phyloP scores from a whole-genome alignment of 2,113 vertebrate genomes.

The Phoxinus phoxinus region DNA sequence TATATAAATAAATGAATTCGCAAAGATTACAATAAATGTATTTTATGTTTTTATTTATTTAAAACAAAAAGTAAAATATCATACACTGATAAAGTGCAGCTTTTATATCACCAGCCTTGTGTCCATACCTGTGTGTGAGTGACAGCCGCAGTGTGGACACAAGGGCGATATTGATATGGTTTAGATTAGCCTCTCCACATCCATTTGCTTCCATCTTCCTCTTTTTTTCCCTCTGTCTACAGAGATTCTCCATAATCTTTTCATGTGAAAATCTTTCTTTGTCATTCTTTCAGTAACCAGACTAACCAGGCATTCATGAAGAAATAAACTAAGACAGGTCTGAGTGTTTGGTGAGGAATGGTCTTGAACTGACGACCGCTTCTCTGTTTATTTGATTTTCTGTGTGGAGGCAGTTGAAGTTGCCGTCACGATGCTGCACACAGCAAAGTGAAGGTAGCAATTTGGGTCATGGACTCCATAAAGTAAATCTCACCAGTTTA shows the following conservation, averaged over 20 bases:
- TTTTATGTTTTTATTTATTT: neutral
- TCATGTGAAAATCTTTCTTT: neutral
- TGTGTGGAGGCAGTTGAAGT: neutral
- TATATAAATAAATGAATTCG: neutral
- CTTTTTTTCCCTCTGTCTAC: neutral
- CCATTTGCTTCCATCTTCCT: neutral
- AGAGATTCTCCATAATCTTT: neutral
- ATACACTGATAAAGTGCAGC: neutral
- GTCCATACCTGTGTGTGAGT: neutral
- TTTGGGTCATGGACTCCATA: neutral
- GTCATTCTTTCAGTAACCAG: neutral
- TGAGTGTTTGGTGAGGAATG: neutral
- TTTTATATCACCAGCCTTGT: neutral
- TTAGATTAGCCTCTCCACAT: neutral
- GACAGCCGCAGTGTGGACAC: neutral
- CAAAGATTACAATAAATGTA: neutral
- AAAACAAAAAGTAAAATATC: neutral
- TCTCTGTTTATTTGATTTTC: neutral
- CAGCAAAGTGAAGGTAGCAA: neutral
- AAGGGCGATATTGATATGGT: neutral
- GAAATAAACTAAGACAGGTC: conserved; percentile 6
- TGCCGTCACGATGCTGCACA: neutral
- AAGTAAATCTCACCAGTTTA: neutral
- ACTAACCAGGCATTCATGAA: neutral
- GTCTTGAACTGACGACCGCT: neutral